These are phyloP conservation scores for Dryoscopus gambensis DNA, from an alignment of 2,113 vertebrate genomes.

Conservation along the genomic window DNA sequence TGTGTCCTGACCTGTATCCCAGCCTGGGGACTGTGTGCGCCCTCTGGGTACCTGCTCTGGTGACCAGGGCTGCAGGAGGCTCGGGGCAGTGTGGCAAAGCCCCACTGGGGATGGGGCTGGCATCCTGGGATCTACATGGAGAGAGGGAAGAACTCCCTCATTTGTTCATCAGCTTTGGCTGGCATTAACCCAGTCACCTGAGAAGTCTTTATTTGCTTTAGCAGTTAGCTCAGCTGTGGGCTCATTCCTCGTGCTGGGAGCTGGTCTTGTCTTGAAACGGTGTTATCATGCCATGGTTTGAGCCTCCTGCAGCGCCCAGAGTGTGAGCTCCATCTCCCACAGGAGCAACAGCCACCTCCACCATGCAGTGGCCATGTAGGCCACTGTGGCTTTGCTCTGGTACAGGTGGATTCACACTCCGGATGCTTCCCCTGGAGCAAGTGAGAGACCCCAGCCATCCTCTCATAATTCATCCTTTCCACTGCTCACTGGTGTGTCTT, in stretches of 20 bases:
- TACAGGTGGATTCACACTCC: neutral
- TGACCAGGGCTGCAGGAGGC: neutral
- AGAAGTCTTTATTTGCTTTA: neutral
- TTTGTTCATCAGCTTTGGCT: neutral
- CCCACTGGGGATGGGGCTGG: fast-evolving
- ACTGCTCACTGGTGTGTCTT: neutral
- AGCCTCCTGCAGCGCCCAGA: neutral
- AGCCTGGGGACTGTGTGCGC: neutral
- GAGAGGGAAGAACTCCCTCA: neutral
- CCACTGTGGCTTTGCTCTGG: neutral
- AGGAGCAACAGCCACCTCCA: neutral
- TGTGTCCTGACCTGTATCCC: neutral
- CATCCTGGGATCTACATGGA: neutral
- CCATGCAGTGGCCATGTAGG: neutral
- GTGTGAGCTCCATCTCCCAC: neutral
- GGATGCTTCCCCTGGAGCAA: neutral
- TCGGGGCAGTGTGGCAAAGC: fast-evolving
- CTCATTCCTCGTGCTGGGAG: fast-evolving
- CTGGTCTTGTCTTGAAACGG: neutral
- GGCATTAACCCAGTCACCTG: neutral
- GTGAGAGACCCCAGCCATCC: neutral
- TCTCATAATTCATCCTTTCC: neutral
- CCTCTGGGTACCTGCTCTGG: neutral
- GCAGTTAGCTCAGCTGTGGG: neutral
- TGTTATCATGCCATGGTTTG: neutral